These are phyloP conservation scores for Colistium nudipinnis DNA, from an alignment of 2,113 vertebrate genomes.

Conservation along the genomic window DNA sequence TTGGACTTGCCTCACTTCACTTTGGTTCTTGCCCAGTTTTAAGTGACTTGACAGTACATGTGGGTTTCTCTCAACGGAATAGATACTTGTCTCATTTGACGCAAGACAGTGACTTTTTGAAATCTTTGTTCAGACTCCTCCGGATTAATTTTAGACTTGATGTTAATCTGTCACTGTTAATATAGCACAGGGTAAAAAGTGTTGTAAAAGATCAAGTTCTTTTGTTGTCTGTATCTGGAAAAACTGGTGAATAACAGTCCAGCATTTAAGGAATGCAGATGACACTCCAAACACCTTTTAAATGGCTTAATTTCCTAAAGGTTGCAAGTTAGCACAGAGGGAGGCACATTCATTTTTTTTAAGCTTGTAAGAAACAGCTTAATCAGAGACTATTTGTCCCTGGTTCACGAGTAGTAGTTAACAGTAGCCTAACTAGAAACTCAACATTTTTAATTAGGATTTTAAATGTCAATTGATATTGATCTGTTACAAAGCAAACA, in stretches of 20 bases:
- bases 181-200: background rate
- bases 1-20: background rate
- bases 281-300: background rate
- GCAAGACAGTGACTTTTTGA: background rate
- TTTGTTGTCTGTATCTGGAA: too few species aligned
- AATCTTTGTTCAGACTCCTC: background rate
- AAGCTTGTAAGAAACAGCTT: slow-evolving; percentile 19
- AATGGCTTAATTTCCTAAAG: slow-evolving; percentile 4
- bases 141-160: background rate
- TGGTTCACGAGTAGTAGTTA: slow-evolving; percentile 55
- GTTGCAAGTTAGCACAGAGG: slow-evolving; percentile 6
- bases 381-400: slow-evolving; percentile 27
- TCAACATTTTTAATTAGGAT: slow-evolving; percentile 60
- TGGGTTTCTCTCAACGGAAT: background rate
- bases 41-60: background rate
- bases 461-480: slow-evolving; percentile 69
- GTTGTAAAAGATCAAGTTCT: background rate
- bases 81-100: background rate
- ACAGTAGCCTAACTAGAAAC: slow-evolving; percentile 28
- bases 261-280: slow-evolving; percentile 3
- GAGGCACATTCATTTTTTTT: background rate
- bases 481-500: slow-evolving; percentile 60
- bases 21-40: background rate
- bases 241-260: background rate
- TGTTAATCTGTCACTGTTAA: background rate